phyloP scores from a whole-genome alignment of 2,888 invertebrate species.

The Cyclophora punctaria region DNA sequence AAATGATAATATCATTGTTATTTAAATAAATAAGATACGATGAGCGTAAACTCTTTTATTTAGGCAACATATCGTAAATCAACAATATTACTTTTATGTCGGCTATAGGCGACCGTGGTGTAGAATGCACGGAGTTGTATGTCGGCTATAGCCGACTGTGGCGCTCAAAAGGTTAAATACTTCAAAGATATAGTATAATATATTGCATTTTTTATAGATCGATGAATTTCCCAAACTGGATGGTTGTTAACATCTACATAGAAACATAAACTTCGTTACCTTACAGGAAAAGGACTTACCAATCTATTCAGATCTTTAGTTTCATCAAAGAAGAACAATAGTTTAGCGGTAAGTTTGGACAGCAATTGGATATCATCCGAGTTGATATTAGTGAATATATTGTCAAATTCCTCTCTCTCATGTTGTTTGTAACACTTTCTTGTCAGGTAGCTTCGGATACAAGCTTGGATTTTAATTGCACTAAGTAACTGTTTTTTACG shows the following conservation, averaged over 20 bases:
- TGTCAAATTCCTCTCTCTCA: slow-evolving; percentile 83
- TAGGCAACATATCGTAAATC: no score
- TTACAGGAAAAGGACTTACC: slow-evolving; percentile 46
- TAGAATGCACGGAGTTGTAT: no score
- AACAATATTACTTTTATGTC: no score
- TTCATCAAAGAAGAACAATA: slow-evolving; percentile 86
- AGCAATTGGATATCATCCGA: slow-evolving; percentile 66
- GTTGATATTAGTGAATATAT: slow-evolving; percentile 61
- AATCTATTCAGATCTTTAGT: slow-evolving; percentile 73
- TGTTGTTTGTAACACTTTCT: slow-evolving; percentile 79
- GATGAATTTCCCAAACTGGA: no score
- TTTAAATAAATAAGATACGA: no score
- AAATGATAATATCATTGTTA: no score
- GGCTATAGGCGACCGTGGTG: no score
- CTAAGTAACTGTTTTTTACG: slow-evolving; percentile 83
- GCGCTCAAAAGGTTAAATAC: no score
- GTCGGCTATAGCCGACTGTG: no score
- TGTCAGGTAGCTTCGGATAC: slow-evolving; percentile 82
- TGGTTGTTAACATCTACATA: not conserved
- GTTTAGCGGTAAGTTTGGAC: slow-evolving; percentile 76
- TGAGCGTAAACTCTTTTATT: no score
- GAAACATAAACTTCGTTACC: not conserved
- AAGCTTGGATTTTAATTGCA: slow-evolving; percentile 87
- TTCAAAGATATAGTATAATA: no score
- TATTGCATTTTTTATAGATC: no score